Evolutionary conservation across 2,888 invertebrate genomes (phyloP), one percentile per base, ranked within the genome.

Genomic region (Synergus japonicus): DNA sequence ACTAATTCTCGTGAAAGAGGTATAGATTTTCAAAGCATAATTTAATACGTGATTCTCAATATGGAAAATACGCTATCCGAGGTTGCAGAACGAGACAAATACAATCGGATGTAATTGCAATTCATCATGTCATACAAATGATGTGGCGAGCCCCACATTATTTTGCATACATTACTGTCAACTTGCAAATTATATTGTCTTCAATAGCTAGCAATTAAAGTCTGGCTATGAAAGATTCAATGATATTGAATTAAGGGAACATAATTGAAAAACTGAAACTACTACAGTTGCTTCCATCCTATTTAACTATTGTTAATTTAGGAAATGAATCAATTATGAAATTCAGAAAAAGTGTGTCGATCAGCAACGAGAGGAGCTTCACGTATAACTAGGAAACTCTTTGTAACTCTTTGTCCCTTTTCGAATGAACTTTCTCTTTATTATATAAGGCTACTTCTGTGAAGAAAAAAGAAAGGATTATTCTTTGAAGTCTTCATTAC

Each of bases 41-140:
- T 69, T 46, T 69, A 69, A 46, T 46, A 69, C 69, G 46, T 44
- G 44, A 67, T 67, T 44, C 44, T 18, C 69, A 46, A 69, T 49
- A 46, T 69, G 18, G 69, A 69, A 69, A 69, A 69, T 69, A 69
- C 69, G 46, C 69, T 69, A 69, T 69, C 15, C 9, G 69, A 13
- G 46, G 46, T 69, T 49, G 18, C 22, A 46, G 44, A 67, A 67
- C 13, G 69, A 69, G 69, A 49, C 46, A 69, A 29, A 46, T 44
- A 67, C 67, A 67, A 67, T 44, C 46, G 29, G 69, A 69, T 69
- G 46, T 69, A 69, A 69, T 69, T 69, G 69, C 69, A 49, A 49
- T 69, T 49, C 29, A 69, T 15, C 44, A 69, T 46, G 69, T 46
- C 46, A 69, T 69, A 69, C 15, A 69, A 69, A 69, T 69, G 29